Percentiles rank a stretch among this genome's conserved stretches.
phyloP scores from a whole-genome alignment of 2,797 vertebrate genomes.

The Malurus leucopterus region DNA sequence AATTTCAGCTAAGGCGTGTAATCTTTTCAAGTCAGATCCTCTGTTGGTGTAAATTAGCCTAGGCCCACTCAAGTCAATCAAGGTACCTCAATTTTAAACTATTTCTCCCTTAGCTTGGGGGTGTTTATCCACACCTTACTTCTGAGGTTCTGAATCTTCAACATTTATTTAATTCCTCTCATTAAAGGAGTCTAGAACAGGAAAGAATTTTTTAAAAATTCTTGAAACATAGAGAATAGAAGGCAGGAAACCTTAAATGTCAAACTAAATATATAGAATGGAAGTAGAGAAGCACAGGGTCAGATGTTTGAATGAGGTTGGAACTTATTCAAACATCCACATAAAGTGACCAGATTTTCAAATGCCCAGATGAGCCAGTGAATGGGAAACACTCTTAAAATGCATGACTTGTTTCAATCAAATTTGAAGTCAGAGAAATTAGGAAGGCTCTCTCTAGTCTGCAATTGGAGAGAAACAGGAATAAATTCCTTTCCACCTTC shows the following conservation, averaged over 20 bases:
- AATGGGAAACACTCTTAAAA: background rate
- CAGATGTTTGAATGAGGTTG: background rate
- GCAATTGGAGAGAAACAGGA: background rate
- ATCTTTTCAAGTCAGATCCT: conserved; percentile 8
- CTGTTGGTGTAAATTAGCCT: background rate
- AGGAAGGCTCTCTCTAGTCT: background rate
- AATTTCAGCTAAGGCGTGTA: background rate
- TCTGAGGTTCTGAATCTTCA: background rate
- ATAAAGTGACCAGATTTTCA: background rate
- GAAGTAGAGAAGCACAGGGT: background rate
- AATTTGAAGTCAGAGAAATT: background rate
- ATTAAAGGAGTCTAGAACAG: background rate
- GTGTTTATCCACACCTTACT: background rate
- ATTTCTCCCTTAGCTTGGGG: background rate
- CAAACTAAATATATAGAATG: background rate
- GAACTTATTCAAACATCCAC: background rate
- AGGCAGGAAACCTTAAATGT: background rate
- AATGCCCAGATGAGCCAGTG: background rate
- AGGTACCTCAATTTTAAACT: background rate
- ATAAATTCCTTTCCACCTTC: background rate
- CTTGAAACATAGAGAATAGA: background rate
- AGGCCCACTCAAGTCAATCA: background rate
- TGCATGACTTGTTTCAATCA: background rate
- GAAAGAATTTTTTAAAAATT: background rate
- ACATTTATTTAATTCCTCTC: background rate